Conservation (phyloP, 2,888 invertebrate genomes). For the Seira musarum region DNA sequence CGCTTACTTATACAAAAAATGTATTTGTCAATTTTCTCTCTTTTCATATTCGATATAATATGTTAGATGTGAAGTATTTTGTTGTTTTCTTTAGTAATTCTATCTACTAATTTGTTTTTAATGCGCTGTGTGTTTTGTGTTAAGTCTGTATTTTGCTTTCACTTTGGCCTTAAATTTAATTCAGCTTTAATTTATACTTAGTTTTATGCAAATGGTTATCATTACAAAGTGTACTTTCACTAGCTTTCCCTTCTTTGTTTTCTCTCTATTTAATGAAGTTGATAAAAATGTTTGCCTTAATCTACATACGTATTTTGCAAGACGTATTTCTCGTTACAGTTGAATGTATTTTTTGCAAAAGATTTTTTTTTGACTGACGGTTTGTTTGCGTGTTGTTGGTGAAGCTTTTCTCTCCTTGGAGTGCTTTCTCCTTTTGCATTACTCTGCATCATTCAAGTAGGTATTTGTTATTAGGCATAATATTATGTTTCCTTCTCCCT, state of each 20-base stretch:
- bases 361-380: background rate
- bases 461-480: too few species aligned
- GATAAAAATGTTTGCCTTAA: background rate
- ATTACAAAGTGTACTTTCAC: background rate
- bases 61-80: background rate
- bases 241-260: background rate
- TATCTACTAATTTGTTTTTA: background rate
- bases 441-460: too few species aligned
- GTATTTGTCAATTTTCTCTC: background rate
- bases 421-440: background rate
- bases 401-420: background rate
- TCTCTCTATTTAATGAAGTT: background rate
- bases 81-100: background rate
- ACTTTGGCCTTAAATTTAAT: background rate
- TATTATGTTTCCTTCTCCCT: too few species aligned
- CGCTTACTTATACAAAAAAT: constrained; percentile 20
- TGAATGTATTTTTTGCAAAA: background rate
- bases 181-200: background rate
- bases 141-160: background rate
- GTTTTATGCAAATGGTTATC: background rate
- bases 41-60: background rate
- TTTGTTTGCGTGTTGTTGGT: background rate
- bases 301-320: background rate
- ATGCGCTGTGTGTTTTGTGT: background rate
- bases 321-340: background rate